Evolutionary conservation across 2,113 vertebrate genomes (phyloP), one percentile per base, ranked within the genome.

Genomic region (Amblyornis subalaris): DNA sequence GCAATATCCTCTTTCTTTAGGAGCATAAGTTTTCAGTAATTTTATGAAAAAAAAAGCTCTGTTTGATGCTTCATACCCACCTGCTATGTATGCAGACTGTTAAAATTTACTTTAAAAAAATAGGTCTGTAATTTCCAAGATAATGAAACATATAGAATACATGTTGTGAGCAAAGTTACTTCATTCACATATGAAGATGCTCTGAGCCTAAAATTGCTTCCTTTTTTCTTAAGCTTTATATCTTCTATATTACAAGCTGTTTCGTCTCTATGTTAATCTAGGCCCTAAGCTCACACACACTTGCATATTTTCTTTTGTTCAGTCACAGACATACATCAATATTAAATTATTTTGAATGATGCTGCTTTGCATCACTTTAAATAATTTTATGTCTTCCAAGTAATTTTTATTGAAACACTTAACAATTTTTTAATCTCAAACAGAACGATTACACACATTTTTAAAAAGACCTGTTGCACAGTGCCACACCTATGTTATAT

Each of bases 381-480:
- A 94, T 53, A 42, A 91, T 70, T 87, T 94, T 65, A 77, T 84
- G 3, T 7, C 17, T 71, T 67, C 64, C n/a, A 82, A 77, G 23
- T 36, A 86, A 90, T 87, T 86, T 93, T 93, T 82, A 36, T 31
- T 35, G 9, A 77, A 87, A 80, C n/a, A n/a, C 58, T 35, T 74
- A 81, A 29, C 7, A 82, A 55, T 7, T 22, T 84, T 96, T 95
- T 75, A 73, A 87, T 96, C 54, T 92, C 58, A 93, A 93, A 94
- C 47, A 82, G 22, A 85, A 85, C 53, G 29, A 78, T 35, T 54
- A 54, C 13, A 84, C 28, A 90, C 15, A 70, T 87, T 80, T 94
- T 80, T 86, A 72, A 60, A 82, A 90, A 89, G 4, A 35, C 53
- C 9, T 60, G 21, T 57, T 65, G 38, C 26, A 36, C 50, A 48